Evolutionary conservation across 2,797 vertebrate species (phyloP), one percentile per base, ranked within the genome.

Genomic region (Rhinophrynus dorsalis): DNA sequence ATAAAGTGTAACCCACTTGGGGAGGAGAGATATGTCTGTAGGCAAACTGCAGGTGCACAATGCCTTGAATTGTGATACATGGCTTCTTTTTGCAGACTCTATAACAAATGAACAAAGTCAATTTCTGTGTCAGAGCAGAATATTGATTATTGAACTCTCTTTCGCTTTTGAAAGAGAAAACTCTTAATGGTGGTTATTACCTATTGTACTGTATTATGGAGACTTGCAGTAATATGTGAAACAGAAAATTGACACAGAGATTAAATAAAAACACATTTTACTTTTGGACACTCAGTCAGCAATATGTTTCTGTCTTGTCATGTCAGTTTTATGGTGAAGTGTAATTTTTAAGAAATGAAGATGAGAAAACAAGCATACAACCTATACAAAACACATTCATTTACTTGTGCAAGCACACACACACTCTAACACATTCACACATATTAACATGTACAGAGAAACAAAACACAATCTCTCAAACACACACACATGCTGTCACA

Each of bases 1-100:
- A 56, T 50, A 56, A 71, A 50, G 51, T 23, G 27, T 56, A 71
- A n/a, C 30, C 21, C 12, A 50, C 42, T 21, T 71, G 42, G 30
- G 18, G 18, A 32, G 32, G n/a, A 57, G 32, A 64, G 51, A 57
- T 64, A 71, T 26, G 32, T 48, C 26, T 13, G 29, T 6, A 57
- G 50, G 26, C 23, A 60, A 44, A 60, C 57, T 1, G 35, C 23
- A 57, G 60, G 20, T 37, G 20, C 17, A 29, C 29, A 50, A 13
- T 44, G 32, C 11, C 26, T 63, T 56, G 27, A 44, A 50, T 17
- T 42, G 54, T 51, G 42, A 54, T 42, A 59, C 45, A 58, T 24
- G 65, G 35, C 9, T 52, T 42, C n/a, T 63, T 15, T 32, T 32
- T 56, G 60, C 55, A 64, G 40, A 64, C 27, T n/a, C 6, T 18